Evolutionary conservation across 2,888 invertebrate species (phyloP).

Genomic region (Chironomus tentans): DNA sequence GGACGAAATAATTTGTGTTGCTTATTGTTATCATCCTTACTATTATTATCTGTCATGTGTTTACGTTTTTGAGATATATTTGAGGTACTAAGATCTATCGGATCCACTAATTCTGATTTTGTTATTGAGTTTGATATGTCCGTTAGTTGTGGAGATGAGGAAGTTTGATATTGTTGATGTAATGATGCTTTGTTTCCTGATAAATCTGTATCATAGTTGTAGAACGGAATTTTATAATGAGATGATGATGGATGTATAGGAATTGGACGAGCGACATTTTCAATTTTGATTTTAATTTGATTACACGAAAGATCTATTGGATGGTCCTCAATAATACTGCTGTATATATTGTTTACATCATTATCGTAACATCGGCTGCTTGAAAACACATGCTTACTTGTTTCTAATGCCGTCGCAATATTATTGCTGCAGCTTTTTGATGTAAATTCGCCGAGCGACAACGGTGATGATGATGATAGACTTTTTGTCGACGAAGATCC

Average conservation of each 20-base stretch:
- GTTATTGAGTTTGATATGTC: conserved; percentile 10
- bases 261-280: conserved; percentile 12
- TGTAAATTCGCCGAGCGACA: not conserved
- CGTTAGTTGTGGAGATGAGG: not conserved
- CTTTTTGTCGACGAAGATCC: conserved; percentile 18
- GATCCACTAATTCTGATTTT: not conserved
- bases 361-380: conserved; percentile 10
- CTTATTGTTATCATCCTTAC: conserved; percentile 1
- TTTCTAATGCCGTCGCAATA: not conserved
- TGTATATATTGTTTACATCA: not conserved
- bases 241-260: conserved; percentile 1
- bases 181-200: too few species aligned
- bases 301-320: conserved; percentile 20
- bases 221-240: conserved; percentile 5
- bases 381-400: not conserved
- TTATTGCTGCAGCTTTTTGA: not conserved
- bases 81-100: conserved; percentile 20
- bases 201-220: not conserved
- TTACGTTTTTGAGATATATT: conserved; percentile 32
- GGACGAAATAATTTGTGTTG: conserved; percentile 20
- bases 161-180: too few species aligned
- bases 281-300: conserved; percentile 6
- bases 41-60: conserved; percentile 24
- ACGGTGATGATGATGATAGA: conserved; percentile 13
- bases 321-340: not conserved